Conservation (phyloP, 2,888 invertebrate species). For the Lutraria lutraria region DNA sequence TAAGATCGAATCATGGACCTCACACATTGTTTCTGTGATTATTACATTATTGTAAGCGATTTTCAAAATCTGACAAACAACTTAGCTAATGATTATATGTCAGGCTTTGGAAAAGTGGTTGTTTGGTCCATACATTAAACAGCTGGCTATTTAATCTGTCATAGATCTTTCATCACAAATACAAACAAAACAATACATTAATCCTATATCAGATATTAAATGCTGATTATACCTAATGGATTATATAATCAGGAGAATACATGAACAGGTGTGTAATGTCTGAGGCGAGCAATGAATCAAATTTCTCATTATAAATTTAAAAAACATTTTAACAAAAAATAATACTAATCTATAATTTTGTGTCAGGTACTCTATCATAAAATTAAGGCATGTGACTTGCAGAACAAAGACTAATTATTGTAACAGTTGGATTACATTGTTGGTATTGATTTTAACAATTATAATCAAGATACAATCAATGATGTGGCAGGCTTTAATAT, state of each 20-base stretch:
- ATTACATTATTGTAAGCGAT: neutral
- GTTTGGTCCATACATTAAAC: neutral
- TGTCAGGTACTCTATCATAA: slow-evolving; percentile 19
- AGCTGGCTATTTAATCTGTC: slow-evolving; percentile 21
- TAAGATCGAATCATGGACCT: neutral
- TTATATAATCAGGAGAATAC: slow-evolving; percentile 3
- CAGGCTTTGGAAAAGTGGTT: neutral
- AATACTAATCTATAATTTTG: neutral
- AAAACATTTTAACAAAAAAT: neutral
- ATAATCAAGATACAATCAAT: neutral
- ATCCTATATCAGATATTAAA: neutral
- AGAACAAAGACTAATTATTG: slow-evolving; percentile 47
- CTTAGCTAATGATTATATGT: neutral
- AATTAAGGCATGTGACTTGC: neutral
- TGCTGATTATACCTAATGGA: slow-evolving; percentile 1
- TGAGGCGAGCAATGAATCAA: neutral
- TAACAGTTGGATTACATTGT: slow-evolving; percentile 24
- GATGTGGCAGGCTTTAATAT: neutral
- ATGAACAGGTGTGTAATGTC: slow-evolving; percentile 13
- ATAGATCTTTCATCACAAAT: neutral
- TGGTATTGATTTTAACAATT: slow-evolving; percentile 46
- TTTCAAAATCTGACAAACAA: neutral
- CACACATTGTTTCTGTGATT: neutral
- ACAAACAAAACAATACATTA: neutral
- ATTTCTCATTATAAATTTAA: slow-evolving; percentile 9